These are phyloP conservation scores for Dromococcyx pavoninus DNA, from an alignment of 2,797 vertebrate species.

Conservation along the genomic window DNA sequence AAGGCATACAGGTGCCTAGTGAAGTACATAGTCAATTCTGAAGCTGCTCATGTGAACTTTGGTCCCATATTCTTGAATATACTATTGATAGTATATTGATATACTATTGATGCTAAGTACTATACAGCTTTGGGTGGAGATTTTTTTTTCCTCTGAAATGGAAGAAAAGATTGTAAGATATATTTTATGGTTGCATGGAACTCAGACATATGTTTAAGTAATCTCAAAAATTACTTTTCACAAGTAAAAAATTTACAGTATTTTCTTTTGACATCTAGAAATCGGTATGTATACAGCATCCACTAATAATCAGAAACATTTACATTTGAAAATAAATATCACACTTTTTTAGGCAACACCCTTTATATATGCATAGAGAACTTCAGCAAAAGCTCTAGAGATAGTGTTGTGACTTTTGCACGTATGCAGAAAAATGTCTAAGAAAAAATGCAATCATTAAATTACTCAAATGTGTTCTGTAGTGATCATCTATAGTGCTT, in stretches of 20 bases:
- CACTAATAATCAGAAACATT: neutral
- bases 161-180: neutral
- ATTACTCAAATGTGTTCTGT: neutral
- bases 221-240: neutral
- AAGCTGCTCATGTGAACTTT: neutral
- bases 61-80: neutral
- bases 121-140: neutral
- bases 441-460: neutral
- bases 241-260: neutral
- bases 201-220: neutral
- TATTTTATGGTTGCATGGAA: neutral
- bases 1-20: neutral
- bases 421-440: neutral
- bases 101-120: neutral
- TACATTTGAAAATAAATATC: neutral
- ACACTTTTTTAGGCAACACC: neutral
- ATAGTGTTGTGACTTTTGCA: neutral
- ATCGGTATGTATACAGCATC: neutral
- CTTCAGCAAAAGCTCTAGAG: neutral
- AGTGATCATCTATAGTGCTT: neutral
- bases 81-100: accelerated
- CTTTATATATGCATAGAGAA: neutral
- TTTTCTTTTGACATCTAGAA: neutral
- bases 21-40: neutral
- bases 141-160: neutral